Evolutionary conservation across 2,113 vertebrate genomes (phyloP), one percentile per base, ranked within the genome.

Genomic region (Megalops atlanticus): DNA sequence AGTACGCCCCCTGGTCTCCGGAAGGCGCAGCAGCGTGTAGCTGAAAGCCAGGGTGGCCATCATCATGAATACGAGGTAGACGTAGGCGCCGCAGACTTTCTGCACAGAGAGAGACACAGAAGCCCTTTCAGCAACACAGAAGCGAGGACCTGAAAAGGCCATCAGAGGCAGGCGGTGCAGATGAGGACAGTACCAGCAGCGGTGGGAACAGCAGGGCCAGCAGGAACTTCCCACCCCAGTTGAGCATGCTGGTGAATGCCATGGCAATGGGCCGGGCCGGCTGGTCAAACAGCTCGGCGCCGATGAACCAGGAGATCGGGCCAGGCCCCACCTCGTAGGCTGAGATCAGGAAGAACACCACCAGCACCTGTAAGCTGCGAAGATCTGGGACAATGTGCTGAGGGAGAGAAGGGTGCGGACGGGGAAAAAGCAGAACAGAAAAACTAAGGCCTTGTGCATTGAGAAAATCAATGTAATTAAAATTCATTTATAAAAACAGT

Each of bases 1-100:
- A 0, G 92, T 94, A 3, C 94, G 92, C 0, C 93, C 94, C 78
- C 89, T 94, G 2, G 94, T 95, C 87, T 95, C 94, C 0, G 93
- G 94, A 4, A 95, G 87, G 47, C 88, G 90, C n/a, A 91, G 33
- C 89, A 91, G 89, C 11, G 90, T 93, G 81, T 92, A 89, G 75
- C 41, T 38, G 84, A 94, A 94, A 76, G 92, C 89, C 0, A 90
- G 2, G 54, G 92, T 38, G 78, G 92, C 91, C 82, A 91, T 85
- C 0, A 4, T 35, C 90, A 90, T 93, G 81, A 94, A 95, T 84
- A 95, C 81, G 54, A 95, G 91, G 87, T 94, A 95, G 69, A 94
- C 83, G 2, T 92, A 94, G 3, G 89, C 85, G 0, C 94, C 93
- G 18, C 89, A 92, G 21, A 92, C 2, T 83, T 93, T 92, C 94